Percentiles rank a stretch among this genome's conserved stretches.
Conservation (phyloP, 1,140 invertebrate genomes). For the Macrostomum lignano region DNA sequence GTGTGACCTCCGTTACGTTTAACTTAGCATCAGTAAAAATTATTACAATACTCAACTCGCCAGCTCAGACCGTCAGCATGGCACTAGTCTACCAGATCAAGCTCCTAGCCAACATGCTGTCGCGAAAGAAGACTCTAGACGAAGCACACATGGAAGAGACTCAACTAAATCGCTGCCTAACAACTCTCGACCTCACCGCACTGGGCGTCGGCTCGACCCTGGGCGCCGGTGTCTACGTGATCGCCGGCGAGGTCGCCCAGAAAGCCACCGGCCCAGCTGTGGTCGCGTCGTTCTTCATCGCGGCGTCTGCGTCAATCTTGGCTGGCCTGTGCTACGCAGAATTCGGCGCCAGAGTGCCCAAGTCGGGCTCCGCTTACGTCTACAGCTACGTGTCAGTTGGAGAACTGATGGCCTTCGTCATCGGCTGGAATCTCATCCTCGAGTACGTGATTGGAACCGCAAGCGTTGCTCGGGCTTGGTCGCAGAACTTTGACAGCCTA, state of each 20-base stretch:
- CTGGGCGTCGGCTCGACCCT: constrained; percentile 52
- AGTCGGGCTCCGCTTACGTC: constrained; percentile 53
- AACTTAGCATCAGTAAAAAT: too few species aligned
- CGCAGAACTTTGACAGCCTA: constrained; percentile 29
- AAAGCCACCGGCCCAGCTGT: constrained; percentile 55
- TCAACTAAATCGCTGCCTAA: constrained; percentile 44
- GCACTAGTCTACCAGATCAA: too few species aligned
- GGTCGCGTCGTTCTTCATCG: constrained; percentile 52
- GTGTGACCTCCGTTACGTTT: too few species aligned
- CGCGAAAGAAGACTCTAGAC: too few species aligned
- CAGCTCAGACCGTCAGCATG: too few species aligned
- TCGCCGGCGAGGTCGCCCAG: constrained; percentile 56
- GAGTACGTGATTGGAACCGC: constrained; percentile 54
- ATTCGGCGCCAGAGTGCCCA: constrained; percentile 39
- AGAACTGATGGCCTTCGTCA: constrained; percentile 71
- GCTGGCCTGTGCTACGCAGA: constrained; percentile 61
- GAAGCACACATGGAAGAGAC: constrained; percentile 28
- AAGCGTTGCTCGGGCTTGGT: constrained; percentile 61
- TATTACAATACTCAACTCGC: too few species aligned
- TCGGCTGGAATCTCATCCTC: constrained; percentile 68
- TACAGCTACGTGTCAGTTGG: constrained; percentile 54
- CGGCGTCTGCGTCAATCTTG: constrained; percentile 51
- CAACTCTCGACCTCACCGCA: constrained; percentile 44
- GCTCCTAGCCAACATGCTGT: too few species aligned
- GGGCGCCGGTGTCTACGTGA: constrained; percentile 57